These are phyloP conservation scores for Teleopsis dalmanni DNA, from an alignment of 1,140 invertebrate species.

Conservation along the genomic window DNA sequence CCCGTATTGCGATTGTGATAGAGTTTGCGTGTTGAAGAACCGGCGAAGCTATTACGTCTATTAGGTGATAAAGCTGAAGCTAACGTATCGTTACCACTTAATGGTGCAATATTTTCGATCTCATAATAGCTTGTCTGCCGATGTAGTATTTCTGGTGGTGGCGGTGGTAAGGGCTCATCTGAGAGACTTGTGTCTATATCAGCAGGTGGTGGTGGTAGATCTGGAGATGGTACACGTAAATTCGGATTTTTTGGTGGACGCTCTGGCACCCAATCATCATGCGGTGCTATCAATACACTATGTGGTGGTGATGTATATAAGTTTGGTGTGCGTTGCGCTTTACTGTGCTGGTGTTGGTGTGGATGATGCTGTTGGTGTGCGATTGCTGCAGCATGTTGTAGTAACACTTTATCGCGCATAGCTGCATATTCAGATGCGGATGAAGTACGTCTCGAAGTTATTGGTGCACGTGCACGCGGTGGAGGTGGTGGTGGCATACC, in stretches of 20 bases:
- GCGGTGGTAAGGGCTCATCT: conserved; percentile 68
- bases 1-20: conserved; percentile 1
- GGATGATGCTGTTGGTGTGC: conserved; percentile 40
- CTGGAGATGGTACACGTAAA: conserved; percentile 58
- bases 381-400: conserved; percentile 33
- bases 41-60: conserved; percentile 41
- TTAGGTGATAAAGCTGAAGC: conserved; percentile 26
- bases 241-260: conserved; percentile 65
- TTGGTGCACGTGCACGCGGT: conserved; percentile 39
- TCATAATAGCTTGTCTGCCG: conserved; percentile 13
- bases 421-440: conserved; percentile 38
- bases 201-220: conserved; percentile 59
- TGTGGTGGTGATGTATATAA: conserved; percentile 29
- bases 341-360: conserved; percentile 30
- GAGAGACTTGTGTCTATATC: conserved; percentile 54
- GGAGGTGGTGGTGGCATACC: conserved; percentile 41
- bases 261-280: conserved; percentile 67
- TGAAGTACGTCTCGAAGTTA: conserved; percentile 31
- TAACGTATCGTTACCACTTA: background rate
- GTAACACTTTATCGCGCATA: conserved; percentile 34
- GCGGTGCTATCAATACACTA: conserved; percentile 45
- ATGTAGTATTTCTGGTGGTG: conserved; percentile 50
- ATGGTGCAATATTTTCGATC: background rate
- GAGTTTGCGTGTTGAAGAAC: conserved; percentile 27
- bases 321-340: background rate